These are phyloP conservation scores for Diabrotica undecimpunctata DNA, from an alignment of 1,140 invertebrate species.

Conservation along the genomic window DNA sequence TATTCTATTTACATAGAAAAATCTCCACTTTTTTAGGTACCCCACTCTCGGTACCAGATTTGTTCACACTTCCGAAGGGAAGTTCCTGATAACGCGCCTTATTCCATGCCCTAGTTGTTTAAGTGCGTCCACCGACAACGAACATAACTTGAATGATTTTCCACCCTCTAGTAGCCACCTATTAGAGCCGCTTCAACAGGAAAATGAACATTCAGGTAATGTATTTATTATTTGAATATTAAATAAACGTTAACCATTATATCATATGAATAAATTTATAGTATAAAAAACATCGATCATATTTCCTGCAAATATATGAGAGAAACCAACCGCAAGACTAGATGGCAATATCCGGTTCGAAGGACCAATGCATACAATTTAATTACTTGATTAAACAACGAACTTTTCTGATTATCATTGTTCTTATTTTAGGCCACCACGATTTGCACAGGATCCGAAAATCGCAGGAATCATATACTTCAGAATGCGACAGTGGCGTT, in stretches of 20 bases:
- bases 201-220: constrained; percentile 33
- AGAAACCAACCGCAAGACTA: too few species aligned
- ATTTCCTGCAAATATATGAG: too few species aligned
- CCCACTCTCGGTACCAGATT: constrained; percentile 88
- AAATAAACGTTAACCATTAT: too few species aligned
- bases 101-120: constrained; percentile 90
- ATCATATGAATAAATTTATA: too few species aligned
- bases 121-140: constrained; percentile 33
- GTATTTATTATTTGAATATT: too few species aligned
- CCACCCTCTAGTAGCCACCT: constrained; percentile 25
- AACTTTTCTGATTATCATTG: too few species aligned
- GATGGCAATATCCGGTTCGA: too few species aligned
- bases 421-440: constrained; percentile 15
- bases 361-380: too few species aligned
- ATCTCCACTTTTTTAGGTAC: constrained; percentile 52
- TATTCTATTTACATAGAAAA: too few species aligned
- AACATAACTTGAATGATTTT: constrained; percentile 30
- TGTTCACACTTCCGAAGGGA: constrained; percentile 94
- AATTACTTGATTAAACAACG: too few species aligned
- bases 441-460: constrained; percentile 47
- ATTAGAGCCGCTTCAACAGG: constrained; percentile 29
- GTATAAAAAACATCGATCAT: too few species aligned
- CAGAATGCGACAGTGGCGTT: constrained; percentile 76
- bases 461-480: constrained; percentile 71
- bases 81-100: constrained; percentile 90